Evolutionary conservation across 2,113 vertebrate species (phyloP), one percentile per base, ranked within the genome.

Genomic region (Engystomops pustulosus): DNA sequence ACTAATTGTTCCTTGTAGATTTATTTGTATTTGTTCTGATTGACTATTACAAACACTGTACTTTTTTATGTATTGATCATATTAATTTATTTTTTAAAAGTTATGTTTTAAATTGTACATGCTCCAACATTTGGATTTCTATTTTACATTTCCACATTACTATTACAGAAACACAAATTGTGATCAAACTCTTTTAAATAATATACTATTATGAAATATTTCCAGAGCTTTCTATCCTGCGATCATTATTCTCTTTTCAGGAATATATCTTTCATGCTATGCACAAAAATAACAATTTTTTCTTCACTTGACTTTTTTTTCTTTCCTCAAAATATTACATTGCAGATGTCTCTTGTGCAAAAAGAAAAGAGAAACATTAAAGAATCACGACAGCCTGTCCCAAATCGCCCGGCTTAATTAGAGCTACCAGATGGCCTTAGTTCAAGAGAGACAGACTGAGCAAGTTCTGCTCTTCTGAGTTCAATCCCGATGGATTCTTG

Each of bases 401-500:
- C 82, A 84, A 78, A 78, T 84, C 32, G 62, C 45, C 74, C 47
- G 74, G 72, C 82, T 84, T 84, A 84, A 84, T 84, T 84, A 84
- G 72, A 78, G 47, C 32, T 78, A 75, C 82, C 82, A 84, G 82
- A 84, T 84, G 82, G 82, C 62, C 74, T 38, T 55, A 78, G 82
- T 84, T 84, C 82, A 84, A 84, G 82, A 60, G 30, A 78, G 72
- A 78, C 82, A 84, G 72, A 78, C 82, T 78, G 82, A 84, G 82
- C 82, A 84, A 84, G 82, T 84, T 77, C 60, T 84, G 82, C 82
- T 84, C 82, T 78, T 84, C 60, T 78, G 72, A 69, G 36, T 78
- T 84, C 74, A 84, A 53, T 84, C 82, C 60, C 82, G n/a, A 34
- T 30, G 62, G 82, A 78, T 51, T 69, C 32, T 27, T 47, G 20